These are phyloP conservation scores for Holacanthella duospinosa DNA, from an alignment of 2,888 invertebrate genomes.

Conservation along the genomic window DNA sequence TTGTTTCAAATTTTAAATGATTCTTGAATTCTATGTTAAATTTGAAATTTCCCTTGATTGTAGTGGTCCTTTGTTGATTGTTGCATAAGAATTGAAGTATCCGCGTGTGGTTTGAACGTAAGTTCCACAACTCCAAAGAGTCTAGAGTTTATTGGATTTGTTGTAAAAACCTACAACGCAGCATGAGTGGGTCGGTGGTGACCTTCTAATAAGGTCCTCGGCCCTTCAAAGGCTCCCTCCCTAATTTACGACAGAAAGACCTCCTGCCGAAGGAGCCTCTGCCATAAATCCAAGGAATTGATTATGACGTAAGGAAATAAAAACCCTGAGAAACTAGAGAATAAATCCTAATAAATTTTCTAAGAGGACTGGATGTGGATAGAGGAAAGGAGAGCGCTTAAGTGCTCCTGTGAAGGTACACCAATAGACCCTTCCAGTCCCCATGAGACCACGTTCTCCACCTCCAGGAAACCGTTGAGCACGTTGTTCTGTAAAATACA, in stretches of 20 bases:
- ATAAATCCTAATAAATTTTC: not conserved
- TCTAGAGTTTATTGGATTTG: slow-evolving; percentile 2
- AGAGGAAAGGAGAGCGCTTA: slow-evolving; percentile 75
- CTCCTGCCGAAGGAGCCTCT: slow-evolving; percentile 3
- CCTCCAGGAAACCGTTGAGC: slow-evolving; percentile 72
- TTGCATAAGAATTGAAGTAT: too few species aligned
- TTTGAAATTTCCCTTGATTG: too few species aligned
- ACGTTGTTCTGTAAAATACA: slow-evolving; percentile 75
- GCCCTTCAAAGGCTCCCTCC: slow-evolving; percentile 26
- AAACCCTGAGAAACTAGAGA: not conserved
- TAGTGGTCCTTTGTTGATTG: too few species aligned
- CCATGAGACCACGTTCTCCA: slow-evolving; percentile 60
- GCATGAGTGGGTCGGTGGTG: slow-evolving; percentile 27
- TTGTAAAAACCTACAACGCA: slow-evolving; percentile 28
- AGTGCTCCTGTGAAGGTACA: slow-evolving; percentile 86
- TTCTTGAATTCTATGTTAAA: too few species aligned
- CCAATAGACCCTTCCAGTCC: slow-evolving; percentile 77
- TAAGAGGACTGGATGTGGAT: slow-evolving; percentile 13
- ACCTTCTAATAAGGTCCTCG: slow-evolving; percentile 38
- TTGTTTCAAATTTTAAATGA: too few species aligned
- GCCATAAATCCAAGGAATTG: not conserved
- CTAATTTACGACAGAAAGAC: slow-evolving; percentile 29
- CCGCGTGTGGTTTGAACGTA: too few species aligned
- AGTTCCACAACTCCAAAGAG: too few species aligned
- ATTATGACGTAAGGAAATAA: not conserved